Conservation (phyloP, 2,113 vertebrate species). For the Mustelus asterias region DNA sequence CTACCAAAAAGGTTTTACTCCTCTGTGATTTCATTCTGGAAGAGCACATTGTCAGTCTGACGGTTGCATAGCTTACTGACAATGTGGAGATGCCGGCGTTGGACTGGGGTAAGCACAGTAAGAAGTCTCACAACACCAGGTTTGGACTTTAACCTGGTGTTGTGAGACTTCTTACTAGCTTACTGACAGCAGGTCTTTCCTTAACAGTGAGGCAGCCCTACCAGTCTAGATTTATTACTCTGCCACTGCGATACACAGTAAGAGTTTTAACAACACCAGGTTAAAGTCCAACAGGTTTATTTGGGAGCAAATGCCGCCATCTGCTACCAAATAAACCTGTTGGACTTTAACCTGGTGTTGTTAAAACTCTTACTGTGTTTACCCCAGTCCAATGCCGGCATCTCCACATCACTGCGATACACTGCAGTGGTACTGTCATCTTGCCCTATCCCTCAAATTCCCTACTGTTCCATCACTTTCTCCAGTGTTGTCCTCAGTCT, state of each 20-base stretch:
- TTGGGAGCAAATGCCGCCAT: no score
- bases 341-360: no score
- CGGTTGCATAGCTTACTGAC: background rate
- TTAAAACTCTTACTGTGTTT: no score
- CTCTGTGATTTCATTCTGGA: background rate
- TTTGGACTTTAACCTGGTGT: no score
- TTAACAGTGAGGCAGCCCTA: background rate
- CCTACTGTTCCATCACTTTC: background rate
- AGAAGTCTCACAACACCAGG: no score
- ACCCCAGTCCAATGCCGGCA: no score
- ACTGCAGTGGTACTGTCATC: background rate
- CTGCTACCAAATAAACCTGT: no score
- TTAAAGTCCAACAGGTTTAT: no score
- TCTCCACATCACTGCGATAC: background rate
- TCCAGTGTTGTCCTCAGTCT: background rate
- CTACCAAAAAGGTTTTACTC: background rate
- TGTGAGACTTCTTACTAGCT: no score
- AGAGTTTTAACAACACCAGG: no score
- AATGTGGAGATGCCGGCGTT: no score
- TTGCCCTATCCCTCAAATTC: background rate
- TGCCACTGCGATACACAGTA: background rate
- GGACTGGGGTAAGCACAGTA: no score
- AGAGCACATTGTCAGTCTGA: background rate
- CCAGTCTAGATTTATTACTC: background rate
- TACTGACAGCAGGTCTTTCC: background rate